A percentile compares a stretch with the other conserved stretches of the same genome.
phyloP scores from a whole-genome alignment of 2,113 vertebrate genomes.

The Mus spicilegus region DNA sequence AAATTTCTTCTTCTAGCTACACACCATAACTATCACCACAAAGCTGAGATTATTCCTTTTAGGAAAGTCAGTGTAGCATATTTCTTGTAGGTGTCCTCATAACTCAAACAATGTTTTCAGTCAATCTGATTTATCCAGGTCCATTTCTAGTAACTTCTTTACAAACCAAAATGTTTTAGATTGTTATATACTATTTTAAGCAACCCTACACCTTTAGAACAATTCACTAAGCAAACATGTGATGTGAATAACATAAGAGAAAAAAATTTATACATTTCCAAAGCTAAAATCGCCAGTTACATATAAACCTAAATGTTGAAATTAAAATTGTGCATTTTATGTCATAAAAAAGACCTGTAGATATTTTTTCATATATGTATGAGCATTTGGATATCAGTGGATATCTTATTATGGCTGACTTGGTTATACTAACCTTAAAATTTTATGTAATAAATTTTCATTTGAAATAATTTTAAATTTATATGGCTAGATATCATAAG shows the following conservation, averaged over 20 bases:
- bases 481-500: neutral
- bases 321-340: neutral
- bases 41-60: slow-evolving; percentile 49
- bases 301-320: neutral
- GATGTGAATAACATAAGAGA: neutral
- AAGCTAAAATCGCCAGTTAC: neutral
- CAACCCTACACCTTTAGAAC: neutral
- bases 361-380: neutral
- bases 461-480: neutral
- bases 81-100: slow-evolving; percentile 71
- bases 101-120: slow-evolving; percentile 59
- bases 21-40: slow-evolving; percentile 18
- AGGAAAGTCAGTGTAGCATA: neutral
- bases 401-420: neutral
- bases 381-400: neutral
- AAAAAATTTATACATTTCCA: neutral
- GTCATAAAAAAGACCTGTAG: neutral
- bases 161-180: slow-evolving; percentile 65
- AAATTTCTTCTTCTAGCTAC: slow-evolving; percentile 44
- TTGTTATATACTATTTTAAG: slow-evolving; percentile 24
- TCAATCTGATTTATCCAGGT: slow-evolving; percentile 57
- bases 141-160: slow-evolving; percentile 69
- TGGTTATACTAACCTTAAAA: slow-evolving; percentile 10
- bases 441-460: neutral
- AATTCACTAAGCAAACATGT: slow-evolving; percentile 6